Conservation (phyloP, 2,888 invertebrate species). For the Polyploca ridens region DNA sequence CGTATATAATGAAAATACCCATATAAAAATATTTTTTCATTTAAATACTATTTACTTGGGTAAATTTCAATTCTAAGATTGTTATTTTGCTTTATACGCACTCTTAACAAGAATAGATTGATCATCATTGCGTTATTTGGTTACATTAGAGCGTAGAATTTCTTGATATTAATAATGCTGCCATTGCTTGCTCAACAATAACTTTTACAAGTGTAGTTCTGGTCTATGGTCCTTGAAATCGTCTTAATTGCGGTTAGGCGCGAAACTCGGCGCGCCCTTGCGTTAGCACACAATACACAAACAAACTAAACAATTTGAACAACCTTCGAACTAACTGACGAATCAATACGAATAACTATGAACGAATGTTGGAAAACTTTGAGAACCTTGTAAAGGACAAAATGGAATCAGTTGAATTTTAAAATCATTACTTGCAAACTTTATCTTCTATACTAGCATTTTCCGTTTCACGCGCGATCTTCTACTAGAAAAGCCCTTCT, state of each 20-base stretch:
- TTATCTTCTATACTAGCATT: no score
- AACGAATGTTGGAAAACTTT: conserved; percentile 24
- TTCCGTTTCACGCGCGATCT: no score
- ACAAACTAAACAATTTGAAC: conserved; percentile 39
- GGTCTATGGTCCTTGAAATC: conserved; percentile 36
- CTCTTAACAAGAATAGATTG: not conserved
- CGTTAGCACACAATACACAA: conserved; percentile 27
- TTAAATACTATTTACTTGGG: no score
- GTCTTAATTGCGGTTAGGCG: conserved; percentile 63
- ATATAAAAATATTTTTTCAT: no score
- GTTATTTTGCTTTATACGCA: no score
- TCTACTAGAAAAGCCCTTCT: no score
- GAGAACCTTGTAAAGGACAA: not conserved
- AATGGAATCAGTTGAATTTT: conserved; percentile 1
- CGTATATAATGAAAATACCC: no score
- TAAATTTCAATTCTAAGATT: no score
- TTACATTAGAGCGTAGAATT: no score
- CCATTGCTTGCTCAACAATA: no score
- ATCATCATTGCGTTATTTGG: no score
- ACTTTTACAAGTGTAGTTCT: conserved; percentile 15
- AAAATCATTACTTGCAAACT: no score
- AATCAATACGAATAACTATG: conserved; percentile 32
- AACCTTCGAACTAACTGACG: conserved; percentile 25
- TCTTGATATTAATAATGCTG: not conserved
- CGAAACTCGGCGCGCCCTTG: conserved; percentile 47